phyloP scores from a whole-genome alignment of 2,888 invertebrate species.

The Chalcosyrphus nemorum region DNA sequence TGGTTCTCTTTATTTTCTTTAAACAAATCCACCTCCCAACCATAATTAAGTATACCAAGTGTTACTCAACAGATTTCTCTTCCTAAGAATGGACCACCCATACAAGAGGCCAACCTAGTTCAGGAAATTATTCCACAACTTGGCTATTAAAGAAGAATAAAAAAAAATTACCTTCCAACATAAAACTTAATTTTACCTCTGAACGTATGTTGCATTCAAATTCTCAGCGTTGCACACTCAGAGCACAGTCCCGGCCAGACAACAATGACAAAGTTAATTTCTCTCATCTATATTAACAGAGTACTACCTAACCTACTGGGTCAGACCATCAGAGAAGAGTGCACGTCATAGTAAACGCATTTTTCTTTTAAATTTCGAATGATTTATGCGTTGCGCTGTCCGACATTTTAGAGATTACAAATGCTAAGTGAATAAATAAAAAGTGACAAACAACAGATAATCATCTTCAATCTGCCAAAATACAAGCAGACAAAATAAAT shows the following conservation, averaged over 20 bases:
- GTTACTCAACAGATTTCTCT: background rate
- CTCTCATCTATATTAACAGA: constrained; percentile 15
- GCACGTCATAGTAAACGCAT: constrained; percentile 7
- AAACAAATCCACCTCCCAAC: background rate
- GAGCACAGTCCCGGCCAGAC: background rate
- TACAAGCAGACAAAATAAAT: constrained; percentile 32
- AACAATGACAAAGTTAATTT: constrained; percentile 19
- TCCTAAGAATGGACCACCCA: constrained; percentile 36
- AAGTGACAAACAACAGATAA: constrained; percentile 67
- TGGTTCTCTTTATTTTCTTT: background rate
- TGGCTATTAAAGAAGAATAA: constrained; percentile 33
- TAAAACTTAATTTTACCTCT: constrained; percentile 33
- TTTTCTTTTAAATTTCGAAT: constrained; percentile 11
- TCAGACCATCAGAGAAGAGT: constrained; percentile 33
- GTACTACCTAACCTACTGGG: constrained; percentile 30
- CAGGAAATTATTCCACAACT: constrained; percentile 37
- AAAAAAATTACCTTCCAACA: constrained; percentile 24
- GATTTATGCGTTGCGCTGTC: constrained; percentile 35
- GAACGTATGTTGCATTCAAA: constrained; percentile 33
- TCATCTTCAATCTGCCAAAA: constrained; percentile 54
- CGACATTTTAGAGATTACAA: constrained; percentile 50
- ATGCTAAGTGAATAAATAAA: constrained; percentile 58
- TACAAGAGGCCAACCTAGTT: constrained; percentile 9
- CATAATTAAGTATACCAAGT: constrained; percentile 21
- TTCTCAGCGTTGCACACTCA: constrained; percentile 12